Evolutionary conservation across 2,113 vertebrate genomes (phyloP), one percentile per base, ranked within the genome.

Genomic region (Baryphthengus martii): DNA sequence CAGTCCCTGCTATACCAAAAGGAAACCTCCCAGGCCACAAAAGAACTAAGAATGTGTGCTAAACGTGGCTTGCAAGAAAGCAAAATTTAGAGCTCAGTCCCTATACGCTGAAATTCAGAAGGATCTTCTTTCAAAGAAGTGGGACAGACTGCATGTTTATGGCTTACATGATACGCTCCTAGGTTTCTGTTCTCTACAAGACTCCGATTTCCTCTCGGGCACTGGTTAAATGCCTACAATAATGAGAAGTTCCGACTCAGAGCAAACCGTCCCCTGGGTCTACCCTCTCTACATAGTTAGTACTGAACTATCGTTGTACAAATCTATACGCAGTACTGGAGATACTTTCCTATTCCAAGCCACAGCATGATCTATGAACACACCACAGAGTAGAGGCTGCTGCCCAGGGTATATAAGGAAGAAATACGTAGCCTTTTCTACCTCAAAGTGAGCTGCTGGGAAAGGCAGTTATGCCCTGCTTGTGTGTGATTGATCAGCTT

Each of bases 401-500:
- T 93, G 79, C 73, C 56, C 74, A 92, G 67, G 31, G 68, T 92
- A 71, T 49, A 52, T n/a, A 91, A 94, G 56, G 71, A 93, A 96
- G 45, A 96, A 95, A 74, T 66, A 96, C 7, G 70, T 56, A 95
- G 89, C 82, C 83, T 82, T 92, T 90, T 62, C 42, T 92, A 94
- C 89, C 75, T 93, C 88, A 80, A 82, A 97, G 95, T 74, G 93
- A 96, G 95, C 89, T 97, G 95, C 91, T 95, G 75, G 74, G 88
- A 96, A 97, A 96, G 68, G 74, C 61, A 95, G 95, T 95, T 95
- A 95, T 96, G 94, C 89, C 80, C 66, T 74, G 74, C 44, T 65
- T 71, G 80, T 94, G 77, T 81, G 86, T 96, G 95, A 97, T 87
- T 96, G 95, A 96, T 87, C 95, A 97, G 89, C 88, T 96, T 95